phyloP scores from a whole-genome alignment of 2,113 vertebrate species.

The Gopherus evgoodei region DNA sequence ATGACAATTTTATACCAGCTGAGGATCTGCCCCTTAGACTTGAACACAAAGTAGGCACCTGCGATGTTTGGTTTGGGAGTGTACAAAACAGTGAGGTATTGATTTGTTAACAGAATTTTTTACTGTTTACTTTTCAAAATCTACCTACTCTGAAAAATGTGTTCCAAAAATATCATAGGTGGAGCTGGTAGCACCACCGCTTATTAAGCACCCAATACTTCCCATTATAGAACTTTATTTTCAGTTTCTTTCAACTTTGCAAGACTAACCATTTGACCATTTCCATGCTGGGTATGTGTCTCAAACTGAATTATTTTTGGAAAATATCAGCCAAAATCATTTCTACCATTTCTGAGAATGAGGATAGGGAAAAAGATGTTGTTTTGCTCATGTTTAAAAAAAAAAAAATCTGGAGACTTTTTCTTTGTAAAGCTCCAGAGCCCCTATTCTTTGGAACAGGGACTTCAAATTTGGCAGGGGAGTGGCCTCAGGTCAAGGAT shows the following conservation, averaged over 20 bases:
- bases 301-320: not conserved
- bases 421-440: no score
- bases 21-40: not conserved
- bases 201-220: not conserved
- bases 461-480: no score
- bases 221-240: not conserved
- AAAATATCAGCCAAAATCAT: not conserved
- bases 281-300: not conserved
- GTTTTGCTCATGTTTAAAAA: not conserved
- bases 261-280: not conserved
- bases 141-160: not conserved
- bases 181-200: not conserved
- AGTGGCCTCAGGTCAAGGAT: no score
- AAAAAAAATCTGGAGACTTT: no score
- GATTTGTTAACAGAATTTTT: not conserved
- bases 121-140: not conserved
- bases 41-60: not conserved
- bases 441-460: no score
- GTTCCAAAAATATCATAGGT: not conserved
- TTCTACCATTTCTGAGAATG: not conserved
- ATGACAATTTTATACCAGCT: fast-evolving
- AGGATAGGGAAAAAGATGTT: not conserved
- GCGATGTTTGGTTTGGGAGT: not conserved
- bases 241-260: not conserved
- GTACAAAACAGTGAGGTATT: not conserved